Conservation (phyloP, 2,797 vertebrate species). For the Eulemur mongoz region DNA sequence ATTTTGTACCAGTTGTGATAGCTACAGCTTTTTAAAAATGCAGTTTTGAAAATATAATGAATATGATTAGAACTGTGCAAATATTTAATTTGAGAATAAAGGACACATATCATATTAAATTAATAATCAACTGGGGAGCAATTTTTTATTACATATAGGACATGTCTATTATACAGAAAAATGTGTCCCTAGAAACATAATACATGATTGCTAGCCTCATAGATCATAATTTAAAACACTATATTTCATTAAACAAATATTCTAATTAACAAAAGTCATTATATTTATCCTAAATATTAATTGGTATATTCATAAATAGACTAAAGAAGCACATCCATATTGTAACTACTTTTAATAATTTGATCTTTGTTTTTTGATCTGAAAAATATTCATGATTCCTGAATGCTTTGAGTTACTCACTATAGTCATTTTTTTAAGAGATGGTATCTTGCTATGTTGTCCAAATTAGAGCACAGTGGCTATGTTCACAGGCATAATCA, state of each 20-base stretch:
- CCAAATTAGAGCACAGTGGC: neutral
- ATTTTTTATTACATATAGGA: neutral
- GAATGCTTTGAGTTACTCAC: neutral
- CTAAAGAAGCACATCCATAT: neutral
- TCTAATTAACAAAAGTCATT: neutral
- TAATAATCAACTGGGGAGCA: neutral
- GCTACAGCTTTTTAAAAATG: neutral
- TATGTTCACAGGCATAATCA: neutral
- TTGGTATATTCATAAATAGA: neutral
- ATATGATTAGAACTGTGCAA: neutral
- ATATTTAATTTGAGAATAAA: neutral
- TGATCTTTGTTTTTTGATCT: neutral
- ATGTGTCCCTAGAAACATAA: neutral
- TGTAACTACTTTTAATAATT: neutral
- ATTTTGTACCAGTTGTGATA: neutral
- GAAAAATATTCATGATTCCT: neutral
- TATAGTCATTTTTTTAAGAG: neutral
- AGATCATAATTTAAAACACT: neutral
- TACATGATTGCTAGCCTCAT: neutral
- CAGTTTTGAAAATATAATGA: neutral
- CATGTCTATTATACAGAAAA: neutral
- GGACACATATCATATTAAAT: neutral
- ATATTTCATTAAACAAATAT: slow-evolving; percentile 7
- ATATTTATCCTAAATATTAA: neutral
- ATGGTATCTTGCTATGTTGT: neutral